These are phyloP conservation scores for Drosophila parabipectinata DNA, from an alignment of 1,140 invertebrate species.

Conservation along the genomic window DNA sequence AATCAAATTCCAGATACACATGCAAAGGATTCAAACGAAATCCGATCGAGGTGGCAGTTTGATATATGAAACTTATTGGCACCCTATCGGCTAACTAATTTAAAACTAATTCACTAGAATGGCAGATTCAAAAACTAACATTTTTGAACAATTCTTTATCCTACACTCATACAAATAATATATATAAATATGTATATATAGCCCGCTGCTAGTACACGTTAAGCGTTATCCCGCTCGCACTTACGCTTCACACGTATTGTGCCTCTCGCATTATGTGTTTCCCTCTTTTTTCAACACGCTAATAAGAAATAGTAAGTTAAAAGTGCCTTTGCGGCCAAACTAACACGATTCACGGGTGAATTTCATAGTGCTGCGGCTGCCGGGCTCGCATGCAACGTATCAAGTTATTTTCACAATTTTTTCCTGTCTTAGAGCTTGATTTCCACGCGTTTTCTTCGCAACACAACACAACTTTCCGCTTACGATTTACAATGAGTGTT, in stretches of 20 bases:
- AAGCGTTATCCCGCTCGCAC: constrained; percentile 67
- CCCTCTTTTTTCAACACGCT: constrained; percentile 74
- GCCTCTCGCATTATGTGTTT: constrained; percentile 74
- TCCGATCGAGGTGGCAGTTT: constrained; percentile 2
- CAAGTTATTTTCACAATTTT: constrained; percentile 45
- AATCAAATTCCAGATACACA: neutral
- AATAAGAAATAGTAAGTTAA: constrained; percentile 66
- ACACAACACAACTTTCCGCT: constrained; percentile 29
- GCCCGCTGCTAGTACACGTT: constrained; percentile 72
- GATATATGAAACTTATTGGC: constrained; percentile 14
- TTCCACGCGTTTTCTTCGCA: constrained; percentile 39
- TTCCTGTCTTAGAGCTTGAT: constrained; percentile 58
- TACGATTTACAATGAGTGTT: constrained; percentile 8
- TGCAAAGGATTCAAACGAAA: neutral
- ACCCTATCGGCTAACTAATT: neutral
- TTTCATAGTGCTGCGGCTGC: constrained; percentile 57
- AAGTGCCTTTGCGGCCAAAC: constrained; percentile 56
- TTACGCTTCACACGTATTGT: constrained; percentile 56
- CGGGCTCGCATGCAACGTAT: constrained; percentile 40
- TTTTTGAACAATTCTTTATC: constrained; percentile 68
- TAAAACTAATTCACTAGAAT: constrained; percentile 26
- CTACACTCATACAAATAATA: constrained; percentile 55
- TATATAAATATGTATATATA: constrained; percentile 65
- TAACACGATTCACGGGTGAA: constrained; percentile 67
- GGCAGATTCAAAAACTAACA: constrained; percentile 32